Percentiles rank a stretch among this genome's conserved stretches.
Conservation (phyloP, 92 coral and sea anemone species). For the Phenganax stokvisi region DNA sequence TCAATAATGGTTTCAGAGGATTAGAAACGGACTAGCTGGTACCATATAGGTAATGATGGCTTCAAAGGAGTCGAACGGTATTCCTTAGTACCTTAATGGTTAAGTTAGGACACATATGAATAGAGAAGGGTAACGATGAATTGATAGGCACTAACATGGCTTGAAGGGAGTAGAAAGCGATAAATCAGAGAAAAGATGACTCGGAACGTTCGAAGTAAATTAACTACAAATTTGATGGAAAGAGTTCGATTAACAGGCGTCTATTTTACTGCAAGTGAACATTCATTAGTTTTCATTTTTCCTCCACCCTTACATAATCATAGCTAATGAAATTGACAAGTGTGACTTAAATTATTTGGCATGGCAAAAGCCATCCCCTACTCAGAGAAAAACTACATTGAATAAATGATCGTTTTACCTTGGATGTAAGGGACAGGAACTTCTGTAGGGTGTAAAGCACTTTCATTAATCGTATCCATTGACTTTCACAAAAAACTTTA, state of each 20-base stretch:
- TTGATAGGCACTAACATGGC: no score
- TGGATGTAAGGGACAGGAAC: background rate
- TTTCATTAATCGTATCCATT: constrained; percentile 10
- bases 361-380: background rate
- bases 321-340: background rate
- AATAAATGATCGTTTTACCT: background rate
- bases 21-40: background rate
- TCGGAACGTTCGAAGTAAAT: no score
- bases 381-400: background rate
- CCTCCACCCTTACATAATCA: background rate
- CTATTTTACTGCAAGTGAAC: no score
- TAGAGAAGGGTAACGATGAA: no score
- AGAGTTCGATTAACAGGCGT: no score
- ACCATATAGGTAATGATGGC: background rate
- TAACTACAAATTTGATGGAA: no score
- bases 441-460: background rate
- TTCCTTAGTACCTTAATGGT: background rate
- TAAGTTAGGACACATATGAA: no score
- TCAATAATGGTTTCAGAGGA: background rate
- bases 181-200: no score
- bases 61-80: background rate
- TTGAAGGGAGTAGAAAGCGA: no score
- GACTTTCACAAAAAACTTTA: background rate
- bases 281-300: no score
- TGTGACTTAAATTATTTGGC: background rate